phyloP scores from a whole-genome alignment of 2,888 invertebrate species.

The Netelia melanura region DNA sequence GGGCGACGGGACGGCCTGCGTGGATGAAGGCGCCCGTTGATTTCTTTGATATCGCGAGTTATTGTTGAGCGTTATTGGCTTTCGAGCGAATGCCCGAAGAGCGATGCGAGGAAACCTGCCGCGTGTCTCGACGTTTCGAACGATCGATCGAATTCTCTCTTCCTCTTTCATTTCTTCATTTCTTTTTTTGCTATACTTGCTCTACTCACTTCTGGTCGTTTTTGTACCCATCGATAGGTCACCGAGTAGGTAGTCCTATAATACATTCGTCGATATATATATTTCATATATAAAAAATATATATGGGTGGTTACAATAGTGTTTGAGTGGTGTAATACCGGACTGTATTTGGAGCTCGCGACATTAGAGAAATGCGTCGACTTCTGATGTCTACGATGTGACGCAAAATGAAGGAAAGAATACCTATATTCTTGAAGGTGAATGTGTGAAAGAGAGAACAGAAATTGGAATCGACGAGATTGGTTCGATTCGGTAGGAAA shows the following conservation, averaged over 20 bases:
- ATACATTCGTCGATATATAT: background rate
- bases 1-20: slow-evolving; percentile 18
- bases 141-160: slow-evolving; percentile 52
- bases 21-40: slow-evolving; percentile 67
- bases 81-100: slow-evolving; percentile 29
- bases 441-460: too few relatives aligned
- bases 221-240: slow-evolving; percentile 32
- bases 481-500: too few relatives aligned
- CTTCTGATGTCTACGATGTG: too few relatives aligned
- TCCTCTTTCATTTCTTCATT: background rate
- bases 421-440: too few relatives aligned
- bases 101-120: background rate
- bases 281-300: background rate
- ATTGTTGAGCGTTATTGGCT: slow-evolving; percentile 73
- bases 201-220: slow-evolving; percentile 14
- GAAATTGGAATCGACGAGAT: too few relatives aligned
- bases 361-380: too few relatives aligned
- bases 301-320: too few relatives aligned
- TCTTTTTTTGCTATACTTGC: slow-evolving; percentile 4
- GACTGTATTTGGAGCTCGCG: too few relatives aligned
- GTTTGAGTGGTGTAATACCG: too few relatives aligned
- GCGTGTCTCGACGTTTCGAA: slow-evolving; percentile 34
- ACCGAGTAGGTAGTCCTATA: slow-evolving; percentile 9
- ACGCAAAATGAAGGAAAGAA: too few relatives aligned
- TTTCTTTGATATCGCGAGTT: slow-evolving; percentile 75